phyloP scores from a whole-genome alignment of 2,797 vertebrate genomes.

The Emydoidea blandingii region DNA sequence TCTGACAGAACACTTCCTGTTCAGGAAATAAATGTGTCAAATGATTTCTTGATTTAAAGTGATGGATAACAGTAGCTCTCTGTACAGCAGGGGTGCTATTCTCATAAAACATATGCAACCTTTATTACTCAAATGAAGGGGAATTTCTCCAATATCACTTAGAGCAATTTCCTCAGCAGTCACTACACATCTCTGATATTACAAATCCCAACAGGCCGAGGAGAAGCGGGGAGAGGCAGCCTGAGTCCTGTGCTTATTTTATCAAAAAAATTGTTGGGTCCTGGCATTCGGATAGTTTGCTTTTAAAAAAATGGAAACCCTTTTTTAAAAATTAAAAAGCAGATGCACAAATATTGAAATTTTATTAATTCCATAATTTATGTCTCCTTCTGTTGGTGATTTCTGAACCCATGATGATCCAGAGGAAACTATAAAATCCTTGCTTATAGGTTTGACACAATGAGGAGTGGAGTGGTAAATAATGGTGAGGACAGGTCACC shows the following conservation, averaged over 20 bases:
- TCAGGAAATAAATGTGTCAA: slow-evolving; percentile 79
- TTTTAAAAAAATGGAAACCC: slow-evolving; percentile 14
- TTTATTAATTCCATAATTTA: background rate
- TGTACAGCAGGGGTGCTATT: slow-evolving; percentile 69
- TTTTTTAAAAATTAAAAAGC: slow-evolving; percentile 66
- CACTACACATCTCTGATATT: slow-evolving; percentile 51
- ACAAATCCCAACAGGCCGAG: slow-evolving; percentile 63
- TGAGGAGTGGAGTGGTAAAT: background rate
- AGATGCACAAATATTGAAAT: slow-evolving; percentile 44
- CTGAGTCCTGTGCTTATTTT: slow-evolving; percentile 47
- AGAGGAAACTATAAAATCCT: background rate
- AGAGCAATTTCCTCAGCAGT: slow-evolving; percentile 66
- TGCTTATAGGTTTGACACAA: background rate
- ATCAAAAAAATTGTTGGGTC: slow-evolving; percentile 23
- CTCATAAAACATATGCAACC: slow-evolving; percentile 73
- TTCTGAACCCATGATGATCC: background rate
- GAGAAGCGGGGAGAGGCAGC: slow-evolving; percentile 45
- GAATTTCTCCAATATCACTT: slow-evolving; percentile 70
- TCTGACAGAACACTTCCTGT: slow-evolving; percentile 76
- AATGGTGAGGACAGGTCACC: background rate
- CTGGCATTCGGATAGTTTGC: slow-evolving; percentile 52
- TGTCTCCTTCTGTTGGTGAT: background rate
- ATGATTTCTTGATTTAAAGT: slow-evolving; percentile 79
- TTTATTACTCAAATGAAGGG: slow-evolving; percentile 72
- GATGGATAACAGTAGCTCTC: slow-evolving; percentile 76